Base-by-base conservation (phyloP, 2,888 invertebrate species). In the Zaprionus bogoriensis region DNA sequence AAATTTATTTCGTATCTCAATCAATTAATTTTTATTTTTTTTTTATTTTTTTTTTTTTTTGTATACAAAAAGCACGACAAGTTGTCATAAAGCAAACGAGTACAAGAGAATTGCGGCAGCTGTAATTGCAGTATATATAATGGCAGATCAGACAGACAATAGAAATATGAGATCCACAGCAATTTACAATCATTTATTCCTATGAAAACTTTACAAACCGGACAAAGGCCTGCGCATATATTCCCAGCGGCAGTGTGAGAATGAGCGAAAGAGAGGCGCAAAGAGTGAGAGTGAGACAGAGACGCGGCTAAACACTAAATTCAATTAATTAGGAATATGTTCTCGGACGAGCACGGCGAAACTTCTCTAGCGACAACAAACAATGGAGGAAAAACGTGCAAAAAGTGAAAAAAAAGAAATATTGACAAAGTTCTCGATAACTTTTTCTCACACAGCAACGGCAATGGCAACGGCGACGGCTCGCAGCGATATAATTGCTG, bases 241-340 rank as follows among this genome's bases (percentile, higher is more conserved):
- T n/a, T 62, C 57, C 55, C 68, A 67, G 67, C 51, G n/a, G 12
- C 10, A 12, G n/a, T n/a, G n/a, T n/a, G n/a, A n/a, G n/a, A n/a
- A n/a, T n/a, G n/a, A n/a, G n/a, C n/a, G n/a, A n/a, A 27, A 27
- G 23, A 3, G 23, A 6, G 6, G 6, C 23, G 3, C 32, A 61
- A 41, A 44, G 54, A 23, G 23, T 23, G 47, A 38, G 23, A 67
- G 67, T 39, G 67, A 51, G 41, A 67, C 50, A 60, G 38, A 19
- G 53, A 47, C 42, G 27, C 19, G 32, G 6, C 53, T 47, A 63
- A 59, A 71, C 44, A 55, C 59, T 51, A 74, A 75, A 74, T 74
- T 75, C 63, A 67, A 74, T 74, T 74, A 75, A 74, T 74, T 71
- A 74, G 63, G 62, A 63, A 25, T 61, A 62, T 75, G 57, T 67